Base-by-base conservation (phyloP, 2,797 vertebrate species). In the Alfaro cultratus region DNA sequence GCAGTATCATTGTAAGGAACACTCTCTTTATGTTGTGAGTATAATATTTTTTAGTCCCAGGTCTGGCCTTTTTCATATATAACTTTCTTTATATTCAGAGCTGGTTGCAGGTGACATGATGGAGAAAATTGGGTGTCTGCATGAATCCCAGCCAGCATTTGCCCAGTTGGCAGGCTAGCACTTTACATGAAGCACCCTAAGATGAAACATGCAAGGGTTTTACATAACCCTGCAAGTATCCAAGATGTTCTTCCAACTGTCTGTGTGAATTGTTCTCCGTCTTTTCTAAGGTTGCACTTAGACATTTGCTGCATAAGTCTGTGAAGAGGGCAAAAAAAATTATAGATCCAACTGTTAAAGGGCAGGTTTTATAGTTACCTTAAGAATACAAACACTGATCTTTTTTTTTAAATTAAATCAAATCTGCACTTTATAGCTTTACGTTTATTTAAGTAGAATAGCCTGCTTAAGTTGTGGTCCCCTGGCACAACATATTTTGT, bases 51-150 rank as follows among this genome's bases (percentile, higher is more conserved):
- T 67, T 79, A 26, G n/a, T n/a, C 26, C 41, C 11, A n/a, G 26
- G 68, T 79, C 9, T 4, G 79, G 79, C 76, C 77, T 85, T 71
- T 83, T 41, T 53, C 31, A 31, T 31, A 16, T 31, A 53, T 80
- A 84, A 81, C 7, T 16, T 73, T 84, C 62, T 70, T 72, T 45
- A 80, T 86, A 70, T 29, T 62, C 51, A 57, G 26, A 77, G 67
- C 26, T 41, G 49, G 78, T 90, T 90, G 85, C 87, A 91, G 81
- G 78, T 49, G 46, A 91, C 82, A 77, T 79, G 80, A 92, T 90
- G 89, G 82, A 83, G 84, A 84, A 91, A 92, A 93, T 84, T 90
- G 85, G 75, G 85, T 91, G 89, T 91, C 87, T 86, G 83, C 78
- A 86, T 85, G 88, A 93, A 89, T 92, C 80, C 77, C 10, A 64